Percentiles rank a stretch among this genome's conserved stretches.
Conservation (phyloP, 2,113 vertebrate species). For the Gorsachius goisagi region DNA sequence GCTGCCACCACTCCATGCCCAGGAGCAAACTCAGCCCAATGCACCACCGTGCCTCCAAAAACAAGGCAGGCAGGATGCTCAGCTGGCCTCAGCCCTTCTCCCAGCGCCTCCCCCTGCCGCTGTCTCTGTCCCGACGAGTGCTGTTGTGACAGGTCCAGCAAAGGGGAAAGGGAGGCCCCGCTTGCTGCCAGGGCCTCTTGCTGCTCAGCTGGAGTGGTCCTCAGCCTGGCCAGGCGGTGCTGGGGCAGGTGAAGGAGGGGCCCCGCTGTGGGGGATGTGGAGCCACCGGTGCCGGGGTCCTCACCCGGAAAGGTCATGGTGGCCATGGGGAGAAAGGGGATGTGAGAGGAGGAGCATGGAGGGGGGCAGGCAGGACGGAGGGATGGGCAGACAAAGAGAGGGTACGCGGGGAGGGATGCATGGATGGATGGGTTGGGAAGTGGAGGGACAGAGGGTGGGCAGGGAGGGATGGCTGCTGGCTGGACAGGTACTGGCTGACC, state of each 20-base stretch:
- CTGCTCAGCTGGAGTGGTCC: background rate
- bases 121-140: fast-evolving
- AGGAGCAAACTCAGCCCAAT: background rate
- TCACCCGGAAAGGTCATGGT: background rate
- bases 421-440: background rate
- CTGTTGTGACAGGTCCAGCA: background rate
- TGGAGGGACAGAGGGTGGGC: background rate
- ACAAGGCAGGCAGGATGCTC: background rate
- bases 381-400: background rate
- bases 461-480: background rate
- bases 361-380: background rate
- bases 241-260: background rate
- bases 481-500: background rate
- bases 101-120: background rate
- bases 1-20: fast-evolving
- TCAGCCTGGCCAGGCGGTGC: fast-evolving
- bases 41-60: fast-evolving
- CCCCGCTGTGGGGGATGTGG: fast-evolving
- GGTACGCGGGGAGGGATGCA: background rate
- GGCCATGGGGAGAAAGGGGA: background rate
- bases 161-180: background rate
- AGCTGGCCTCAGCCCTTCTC: background rate
- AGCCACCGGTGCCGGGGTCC: fast-evolving
- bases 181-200: fast-evolving
- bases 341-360: background rate